Evolutionary conservation across 2,113 vertebrate species (phyloP).

Genomic region (Butastur rufipennis): DNA sequence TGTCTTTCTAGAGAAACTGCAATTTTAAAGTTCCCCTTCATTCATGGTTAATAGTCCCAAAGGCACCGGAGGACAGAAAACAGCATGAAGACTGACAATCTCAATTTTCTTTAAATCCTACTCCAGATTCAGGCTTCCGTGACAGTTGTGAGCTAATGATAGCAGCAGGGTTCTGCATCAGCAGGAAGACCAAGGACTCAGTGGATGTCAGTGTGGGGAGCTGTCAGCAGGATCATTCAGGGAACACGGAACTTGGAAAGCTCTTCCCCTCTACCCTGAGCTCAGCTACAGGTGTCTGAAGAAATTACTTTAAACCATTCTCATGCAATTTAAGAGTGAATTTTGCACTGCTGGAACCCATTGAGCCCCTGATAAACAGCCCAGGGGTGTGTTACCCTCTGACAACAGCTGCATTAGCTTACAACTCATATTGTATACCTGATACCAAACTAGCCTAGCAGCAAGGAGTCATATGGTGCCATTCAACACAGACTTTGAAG

Average conservation of each 20-base stretch:
- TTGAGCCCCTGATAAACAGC: background rate
- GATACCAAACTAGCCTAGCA: background rate
- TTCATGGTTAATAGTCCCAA: background rate
- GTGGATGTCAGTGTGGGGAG: background rate
- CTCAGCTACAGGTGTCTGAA: background rate
- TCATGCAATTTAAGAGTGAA: background rate
- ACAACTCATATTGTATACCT: background rate
- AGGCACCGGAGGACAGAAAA: background rate
- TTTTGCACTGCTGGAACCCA: background rate
- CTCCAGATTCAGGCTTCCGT: background rate
- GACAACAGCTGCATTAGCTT: background rate
- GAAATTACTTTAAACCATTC: background rate
- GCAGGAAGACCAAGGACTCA: background rate
- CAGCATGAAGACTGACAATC: fast-evolving
- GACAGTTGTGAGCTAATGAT: background rate
- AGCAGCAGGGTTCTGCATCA: background rate
- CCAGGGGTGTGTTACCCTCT: background rate
- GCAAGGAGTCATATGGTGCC: background rate
- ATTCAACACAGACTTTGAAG: background rate
- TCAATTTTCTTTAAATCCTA: background rate
- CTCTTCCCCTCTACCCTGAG: background rate
- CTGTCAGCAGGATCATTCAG: background rate
- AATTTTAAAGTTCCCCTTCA: background rate
- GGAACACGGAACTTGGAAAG: background rate
- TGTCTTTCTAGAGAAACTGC: background rate